phyloP scores from a whole-genome alignment of 2,113 vertebrate genomes.

The Mustelus asterias region DNA sequence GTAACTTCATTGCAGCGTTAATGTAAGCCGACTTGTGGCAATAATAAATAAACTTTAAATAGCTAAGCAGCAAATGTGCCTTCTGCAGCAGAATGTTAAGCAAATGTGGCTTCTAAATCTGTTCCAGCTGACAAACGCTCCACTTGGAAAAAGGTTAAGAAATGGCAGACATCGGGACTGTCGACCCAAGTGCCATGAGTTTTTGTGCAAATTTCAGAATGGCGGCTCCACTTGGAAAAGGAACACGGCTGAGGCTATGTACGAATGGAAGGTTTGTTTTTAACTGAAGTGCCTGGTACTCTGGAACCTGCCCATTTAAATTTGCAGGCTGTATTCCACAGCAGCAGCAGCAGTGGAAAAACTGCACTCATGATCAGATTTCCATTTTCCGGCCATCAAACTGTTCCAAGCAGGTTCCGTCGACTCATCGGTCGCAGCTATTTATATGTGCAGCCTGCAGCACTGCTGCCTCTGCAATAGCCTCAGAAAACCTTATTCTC shows the following conservation, averaged over 20 bases:
- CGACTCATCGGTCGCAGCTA: background rate
- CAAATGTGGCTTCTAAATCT: background rate
- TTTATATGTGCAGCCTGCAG: background rate
- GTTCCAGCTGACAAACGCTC: background rate
- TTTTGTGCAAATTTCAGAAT: background rate
- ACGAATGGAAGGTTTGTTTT: background rate
- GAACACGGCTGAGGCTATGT: background rate
- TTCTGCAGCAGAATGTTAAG: background rate
- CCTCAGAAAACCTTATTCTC: background rate
- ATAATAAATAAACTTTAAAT: background rate
- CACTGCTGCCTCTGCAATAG: background rate
- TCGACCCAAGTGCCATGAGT: background rate
- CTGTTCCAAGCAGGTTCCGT: background rate
- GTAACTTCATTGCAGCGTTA: too few relatives aligned
- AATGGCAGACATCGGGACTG: background rate
- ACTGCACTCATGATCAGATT: background rate
- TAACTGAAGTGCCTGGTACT: background rate
- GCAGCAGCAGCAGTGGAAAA: background rate
- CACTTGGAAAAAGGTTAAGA: background rate
- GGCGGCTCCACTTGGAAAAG: background rate
- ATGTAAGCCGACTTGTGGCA: too few relatives aligned
- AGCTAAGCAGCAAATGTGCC: background rate
- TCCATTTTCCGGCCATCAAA: background rate
- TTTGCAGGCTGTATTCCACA: background rate
- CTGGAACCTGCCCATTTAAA: background rate